Evolutionary conservation across 2,888 invertebrate species (phyloP).

Genomic region (Hypercompe scribonia): DNA sequence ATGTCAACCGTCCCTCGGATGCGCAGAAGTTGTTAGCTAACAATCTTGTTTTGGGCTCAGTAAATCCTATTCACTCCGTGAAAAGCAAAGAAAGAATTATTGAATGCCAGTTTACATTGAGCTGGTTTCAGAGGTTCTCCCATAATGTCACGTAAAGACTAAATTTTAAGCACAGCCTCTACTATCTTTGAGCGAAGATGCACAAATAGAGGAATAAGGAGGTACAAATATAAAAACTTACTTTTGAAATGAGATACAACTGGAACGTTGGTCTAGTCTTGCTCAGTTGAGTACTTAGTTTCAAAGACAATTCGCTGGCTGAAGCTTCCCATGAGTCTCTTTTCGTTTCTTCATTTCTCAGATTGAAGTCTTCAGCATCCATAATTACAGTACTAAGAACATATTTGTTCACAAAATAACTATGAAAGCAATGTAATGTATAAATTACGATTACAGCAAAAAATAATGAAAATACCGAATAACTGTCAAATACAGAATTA

Average conservation of each 20-base stretch:
- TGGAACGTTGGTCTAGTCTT: constrained; percentile 8
- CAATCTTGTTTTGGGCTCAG: too few relatives aligned
- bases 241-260: constrained; percentile 19
- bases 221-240: not conserved
- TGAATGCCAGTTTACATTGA: too few relatives aligned
- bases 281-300: constrained; percentile 6
- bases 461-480: not conserved
- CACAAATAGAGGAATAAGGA: too few relatives aligned
- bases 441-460: not conserved
- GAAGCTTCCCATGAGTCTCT: constrained; percentile 5
- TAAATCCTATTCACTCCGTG: too few relatives aligned
- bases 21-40: too few relatives aligned
- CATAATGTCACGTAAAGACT: too few relatives aligned
- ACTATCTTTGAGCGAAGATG: too few relatives aligned
- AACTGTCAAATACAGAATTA: not conserved
- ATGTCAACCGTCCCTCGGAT: too few relatives aligned
- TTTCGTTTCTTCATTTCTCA: not conserved
- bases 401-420: not conserved
- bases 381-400: not conserved
- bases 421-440: too few relatives aligned
- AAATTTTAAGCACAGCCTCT: too few relatives aligned
- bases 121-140: too few relatives aligned
- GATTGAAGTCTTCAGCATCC: not conserved
- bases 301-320: not conserved
- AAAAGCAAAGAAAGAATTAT: too few relatives aligned